These are phyloP conservation scores for Musca vetustissima DNA, from an alignment of 1,140 invertebrate genomes.

Conservation along the genomic window DNA sequence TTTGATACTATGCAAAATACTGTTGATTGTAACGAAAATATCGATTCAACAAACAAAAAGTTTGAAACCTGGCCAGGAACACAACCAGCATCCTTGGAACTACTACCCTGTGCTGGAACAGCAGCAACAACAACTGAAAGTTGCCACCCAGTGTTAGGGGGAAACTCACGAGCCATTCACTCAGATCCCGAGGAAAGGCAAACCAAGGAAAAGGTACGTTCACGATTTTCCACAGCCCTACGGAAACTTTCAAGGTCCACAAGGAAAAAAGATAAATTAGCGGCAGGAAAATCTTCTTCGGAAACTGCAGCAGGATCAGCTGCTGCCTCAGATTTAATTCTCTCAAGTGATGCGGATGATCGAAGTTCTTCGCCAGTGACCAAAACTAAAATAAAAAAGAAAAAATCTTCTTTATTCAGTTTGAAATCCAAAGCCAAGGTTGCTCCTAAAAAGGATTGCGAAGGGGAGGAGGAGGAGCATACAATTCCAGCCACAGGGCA, in stretches of 20 bases:
- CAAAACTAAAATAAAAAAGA: slow-evolving; percentile 39
- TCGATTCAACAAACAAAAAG: slow-evolving; percentile 6
- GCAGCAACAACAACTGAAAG: not conserved
- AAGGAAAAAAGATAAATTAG: slow-evolving; percentile 33
- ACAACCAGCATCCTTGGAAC: slow-evolving; percentile 14
- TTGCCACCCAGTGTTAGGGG: not conserved
- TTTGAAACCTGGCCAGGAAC: slow-evolving; percentile 9
- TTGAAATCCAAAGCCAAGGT: slow-evolving; percentile 7
- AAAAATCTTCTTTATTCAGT: slow-evolving; percentile 30
- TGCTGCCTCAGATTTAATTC: slow-evolving; percentile 1
- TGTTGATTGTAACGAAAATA: not conserved
- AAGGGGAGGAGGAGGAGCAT: not conserved
- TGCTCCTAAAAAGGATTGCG: not conserved
- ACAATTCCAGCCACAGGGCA: not conserved
- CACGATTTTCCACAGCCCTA: slow-evolving; percentile 49
- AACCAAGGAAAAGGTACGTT: slow-evolving; percentile 42
- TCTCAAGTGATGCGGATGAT: slow-evolving; percentile 19
- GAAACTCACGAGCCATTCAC: slow-evolving; percentile 19
- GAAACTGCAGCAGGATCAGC: not conserved
- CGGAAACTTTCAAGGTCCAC: slow-evolving; percentile 45
- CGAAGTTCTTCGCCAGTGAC: not conserved
- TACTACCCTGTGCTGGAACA: not conserved
- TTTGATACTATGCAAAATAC: slow-evolving; percentile 19
- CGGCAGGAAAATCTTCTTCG: slow-evolving; percentile 10
- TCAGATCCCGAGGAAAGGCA: slow-evolving; percentile 22